A percentile compares a stretch with the other conserved stretches of the same genome.
Conservation (phyloP, 2,797 vertebrate genomes). For the Schizopygopsis pylzovi region DNA sequence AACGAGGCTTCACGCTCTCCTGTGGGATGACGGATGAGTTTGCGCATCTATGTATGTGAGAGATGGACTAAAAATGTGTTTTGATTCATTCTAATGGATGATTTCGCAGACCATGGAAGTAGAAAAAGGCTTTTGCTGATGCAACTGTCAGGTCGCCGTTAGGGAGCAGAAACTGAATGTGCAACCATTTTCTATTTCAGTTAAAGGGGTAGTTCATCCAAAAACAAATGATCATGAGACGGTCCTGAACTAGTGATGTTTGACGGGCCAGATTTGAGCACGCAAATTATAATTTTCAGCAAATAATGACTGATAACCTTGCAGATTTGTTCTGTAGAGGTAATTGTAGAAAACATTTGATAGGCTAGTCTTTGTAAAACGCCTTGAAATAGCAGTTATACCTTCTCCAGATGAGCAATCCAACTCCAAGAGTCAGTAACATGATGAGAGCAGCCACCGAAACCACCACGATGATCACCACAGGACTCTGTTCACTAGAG, state of each 20-base stretch:
- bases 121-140: slow-evolving; percentile 21
- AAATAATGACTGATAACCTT: not conserved
- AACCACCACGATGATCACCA: slow-evolving; percentile 86
- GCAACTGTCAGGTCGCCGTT: not conserved
- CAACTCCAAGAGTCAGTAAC: slow-evolving; percentile 85
- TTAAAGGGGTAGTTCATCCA: slow-evolving; percentile 2
- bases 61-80: slow-evolving; percentile 31
- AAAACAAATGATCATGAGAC: not conserved
- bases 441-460: slow-evolving; percentile 87
- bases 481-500: slow-evolving; percentile 88
- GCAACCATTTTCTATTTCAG: not conserved
- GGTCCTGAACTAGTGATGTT: not conserved
- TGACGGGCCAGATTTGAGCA: not conserved
- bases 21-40: slow-evolving; percentile 11
- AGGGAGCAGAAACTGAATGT: not conserved
- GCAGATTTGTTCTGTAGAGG: not conserved
- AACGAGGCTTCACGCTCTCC: slow-evolving; percentile 5
- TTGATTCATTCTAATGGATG: slow-evolving; percentile 31
- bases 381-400: slow-evolving; percentile 64
- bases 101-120: slow-evolving; percentile 25
- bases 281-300: not conserved
- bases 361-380: not conserved
- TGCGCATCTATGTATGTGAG: not conserved
- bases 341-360: not conserved
- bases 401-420: slow-evolving; percentile 92